Conservation (phyloP, 2,888 invertebrate species). For the Agrenia bidenticulata region DNA sequence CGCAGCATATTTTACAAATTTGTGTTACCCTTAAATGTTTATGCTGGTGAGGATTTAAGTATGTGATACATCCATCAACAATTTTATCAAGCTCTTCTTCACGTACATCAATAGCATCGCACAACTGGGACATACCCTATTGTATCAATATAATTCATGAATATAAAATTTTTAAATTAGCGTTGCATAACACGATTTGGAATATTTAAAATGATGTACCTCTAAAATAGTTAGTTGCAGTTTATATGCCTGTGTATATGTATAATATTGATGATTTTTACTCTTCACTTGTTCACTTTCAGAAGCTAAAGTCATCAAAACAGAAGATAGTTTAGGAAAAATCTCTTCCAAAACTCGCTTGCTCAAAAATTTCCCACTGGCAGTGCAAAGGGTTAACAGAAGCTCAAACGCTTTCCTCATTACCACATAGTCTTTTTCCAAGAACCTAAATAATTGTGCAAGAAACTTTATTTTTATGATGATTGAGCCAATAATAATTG, state of each 20-base stretch:
- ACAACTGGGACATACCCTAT: conserved; percentile 44
- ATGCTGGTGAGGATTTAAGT: conserved; percentile 46
- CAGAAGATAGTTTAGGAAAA: conserved; percentile 44
- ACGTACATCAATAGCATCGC: conserved; percentile 41
- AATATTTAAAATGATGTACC: conserved; percentile 25
- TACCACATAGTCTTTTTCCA: conserved; percentile 44
- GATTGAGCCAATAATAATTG: too few relatives aligned
- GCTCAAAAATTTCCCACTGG: conserved; percentile 42
- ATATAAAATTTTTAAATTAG: too few relatives aligned
- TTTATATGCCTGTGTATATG: conserved; percentile 50
- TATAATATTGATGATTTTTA: conserved; percentile 46
- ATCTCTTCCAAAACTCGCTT: conserved; percentile 47
- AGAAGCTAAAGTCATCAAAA: conserved; percentile 34
- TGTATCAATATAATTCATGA: too few relatives aligned
- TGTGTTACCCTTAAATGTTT: conserved; percentile 44
- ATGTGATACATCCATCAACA: conserved; percentile 43
- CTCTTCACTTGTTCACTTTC: conserved; percentile 39
- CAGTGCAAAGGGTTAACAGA: conserved; percentile 31
- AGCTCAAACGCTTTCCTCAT: conserved; percentile 50
- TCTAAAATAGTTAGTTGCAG: conserved; percentile 45
- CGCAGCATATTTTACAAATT: not conserved
- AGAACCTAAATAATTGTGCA: conserved; percentile 44
- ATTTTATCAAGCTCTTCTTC: conserved; percentile 49
- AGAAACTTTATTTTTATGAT: too few relatives aligned
- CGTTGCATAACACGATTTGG: not conserved